A percentile compares a stretch with the other conserved stretches of the same genome.
phyloP scores from a whole-genome alignment of 2,113 vertebrate genomes.

The Tetraodon nigroviridis region DNA sequence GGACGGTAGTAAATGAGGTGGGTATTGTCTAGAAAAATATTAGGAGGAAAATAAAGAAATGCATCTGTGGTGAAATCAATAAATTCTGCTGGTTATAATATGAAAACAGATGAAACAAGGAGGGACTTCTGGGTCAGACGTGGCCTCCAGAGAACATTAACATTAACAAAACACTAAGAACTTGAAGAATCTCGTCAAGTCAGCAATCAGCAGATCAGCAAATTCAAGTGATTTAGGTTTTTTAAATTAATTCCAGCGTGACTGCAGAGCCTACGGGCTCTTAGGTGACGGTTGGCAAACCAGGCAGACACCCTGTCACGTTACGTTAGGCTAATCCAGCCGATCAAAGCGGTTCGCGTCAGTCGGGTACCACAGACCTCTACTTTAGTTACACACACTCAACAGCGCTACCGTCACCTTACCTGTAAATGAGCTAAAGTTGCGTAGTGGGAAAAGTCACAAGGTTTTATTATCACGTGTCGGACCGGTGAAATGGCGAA shows the following conservation, averaged over 20 bases:
- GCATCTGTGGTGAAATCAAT: slow-evolving; percentile 1
- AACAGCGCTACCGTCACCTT: slow-evolving; percentile 15
- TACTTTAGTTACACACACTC: slow-evolving; percentile 25
- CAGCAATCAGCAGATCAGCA: slow-evolving; percentile 1
- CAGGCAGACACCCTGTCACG: slow-evolving; percentile 44
- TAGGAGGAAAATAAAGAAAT: background rate
- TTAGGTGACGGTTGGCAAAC: slow-evolving; percentile 30
- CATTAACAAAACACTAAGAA: background rate
- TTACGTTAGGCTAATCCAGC: slow-evolving; percentile 48
- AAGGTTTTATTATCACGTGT: background rate
- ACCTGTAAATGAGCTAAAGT: slow-evolving; percentile 28
- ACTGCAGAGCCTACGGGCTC: slow-evolving; percentile 6
- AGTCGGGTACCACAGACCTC: slow-evolving; percentile 39
- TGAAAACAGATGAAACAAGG: slow-evolving; percentile 2
- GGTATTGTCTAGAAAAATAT: background rate
- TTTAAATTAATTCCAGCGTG: slow-evolving; percentile 36
- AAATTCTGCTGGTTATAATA: slow-evolving; percentile 10
- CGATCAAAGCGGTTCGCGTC: slow-evolving; percentile 61
- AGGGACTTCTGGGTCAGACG: slow-evolving; percentile 13
- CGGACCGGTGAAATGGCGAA: too few species aligned
- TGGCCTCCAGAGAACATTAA: background rate
- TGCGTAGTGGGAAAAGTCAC: background rate
- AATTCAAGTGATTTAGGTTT: slow-evolving; percentile 15
- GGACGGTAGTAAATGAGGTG: background rate
- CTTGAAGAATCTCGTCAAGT: slow-evolving; percentile 8